A percentile compares a stretch with the other conserved stretches of the same genome.
phyloP scores from a whole-genome alignment of 2,888 invertebrate genomes.

The Acanthacorydalis orientalis region DNA sequence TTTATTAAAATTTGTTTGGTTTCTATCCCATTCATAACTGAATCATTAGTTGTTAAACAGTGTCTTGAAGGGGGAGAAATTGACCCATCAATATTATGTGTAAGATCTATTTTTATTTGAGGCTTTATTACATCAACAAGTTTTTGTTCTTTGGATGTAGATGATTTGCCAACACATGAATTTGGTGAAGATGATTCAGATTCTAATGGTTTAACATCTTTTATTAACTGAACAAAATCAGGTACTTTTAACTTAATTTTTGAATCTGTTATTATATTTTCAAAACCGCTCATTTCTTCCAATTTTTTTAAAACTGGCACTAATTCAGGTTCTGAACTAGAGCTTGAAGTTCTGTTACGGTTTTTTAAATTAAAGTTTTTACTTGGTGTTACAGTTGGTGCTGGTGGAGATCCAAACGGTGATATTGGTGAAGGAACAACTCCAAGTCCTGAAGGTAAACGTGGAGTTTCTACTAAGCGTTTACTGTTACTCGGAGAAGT shows the following conservation, averaged over 20 bases:
- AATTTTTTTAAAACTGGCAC: constrained; percentile 43
- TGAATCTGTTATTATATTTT: constrained; percentile 38
- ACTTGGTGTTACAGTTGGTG: constrained; percentile 10
- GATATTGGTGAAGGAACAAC: constrained; percentile 19
- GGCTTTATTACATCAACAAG: constrained; percentile 27
- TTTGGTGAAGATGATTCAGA: background rate
- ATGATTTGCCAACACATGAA: constrained; percentile 6
- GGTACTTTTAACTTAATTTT: constrained; percentile 13
- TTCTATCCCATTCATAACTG: constrained; percentile 46
- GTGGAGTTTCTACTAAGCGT: constrained; percentile 17
- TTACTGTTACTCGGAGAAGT: constrained; percentile 13
- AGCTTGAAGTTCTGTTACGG: constrained; percentile 26
- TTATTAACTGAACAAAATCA: background rate
- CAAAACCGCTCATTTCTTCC: constrained; percentile 43
- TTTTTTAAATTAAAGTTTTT: constrained; percentile 9
- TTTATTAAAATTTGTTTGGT: constrained; percentile 55
- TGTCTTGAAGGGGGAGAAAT: constrained; percentile 8
- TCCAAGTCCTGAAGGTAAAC: constrained; percentile 22
- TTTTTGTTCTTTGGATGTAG: constrained; percentile 26
- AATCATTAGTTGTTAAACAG: constrained; percentile 9
- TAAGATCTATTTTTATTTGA: constrained; percentile 15
- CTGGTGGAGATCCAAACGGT: constrained; percentile 10
- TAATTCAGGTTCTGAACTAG: constrained; percentile 39
- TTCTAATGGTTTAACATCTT: background rate
- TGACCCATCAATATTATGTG: constrained; percentile 6